Evolutionary conservation across 2,797 vertebrate species (phyloP), one percentile per base, ranked within the genome.

Genomic region (Phrynocephalus guinanensis): DNA sequence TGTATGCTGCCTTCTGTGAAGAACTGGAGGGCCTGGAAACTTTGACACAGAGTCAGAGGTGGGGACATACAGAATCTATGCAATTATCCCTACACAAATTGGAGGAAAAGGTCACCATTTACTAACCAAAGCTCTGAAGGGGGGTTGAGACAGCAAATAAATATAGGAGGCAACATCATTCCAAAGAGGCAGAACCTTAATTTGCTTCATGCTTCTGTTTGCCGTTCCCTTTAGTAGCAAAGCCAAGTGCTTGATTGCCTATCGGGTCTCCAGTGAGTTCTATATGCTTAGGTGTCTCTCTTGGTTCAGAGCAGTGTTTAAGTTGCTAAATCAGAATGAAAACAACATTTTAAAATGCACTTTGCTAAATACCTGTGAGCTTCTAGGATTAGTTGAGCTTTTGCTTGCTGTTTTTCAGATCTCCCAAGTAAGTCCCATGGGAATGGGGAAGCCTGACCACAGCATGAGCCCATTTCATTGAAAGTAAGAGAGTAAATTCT

Each of bases 1-100:
- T 28, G 52, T 60, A 86, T 18, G 33, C 80, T 78, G 52, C 26
- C 52, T 85, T 87, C 63, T 87, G 18, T 30, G 75, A 84, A 20
- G 68, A 28, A 56, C 60, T 89, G 60, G 10, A 20, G 77, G 83
- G n/a, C 63, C n/a, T 84, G 5, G 6, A 15, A 66, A 3, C 3
- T 16, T 33, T 87, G 82, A 10, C 76, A 72, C 38, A 6, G 22
- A 72, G 72, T 11, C 63, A 86, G 18, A 71, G 44, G 22, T 33
- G 52, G 11, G 48, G 11, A 20, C 48, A 56, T 7, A 4, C n/a
- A 71, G 10, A 79, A 70, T 56, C 30, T 8, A 52, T 78, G 66
- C 38, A 79, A 33, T 79, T 78, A 85, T 13, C 18, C 33, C 26
- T 50, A 50, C 38, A 24, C 20, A 78, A 68, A 79, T 78, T 79